Percentiles rank a stretch among this genome's conserved stretches.
Conservation (phyloP, 2,797 vertebrate species). For the Arnoldichthys spilopterus region DNA sequence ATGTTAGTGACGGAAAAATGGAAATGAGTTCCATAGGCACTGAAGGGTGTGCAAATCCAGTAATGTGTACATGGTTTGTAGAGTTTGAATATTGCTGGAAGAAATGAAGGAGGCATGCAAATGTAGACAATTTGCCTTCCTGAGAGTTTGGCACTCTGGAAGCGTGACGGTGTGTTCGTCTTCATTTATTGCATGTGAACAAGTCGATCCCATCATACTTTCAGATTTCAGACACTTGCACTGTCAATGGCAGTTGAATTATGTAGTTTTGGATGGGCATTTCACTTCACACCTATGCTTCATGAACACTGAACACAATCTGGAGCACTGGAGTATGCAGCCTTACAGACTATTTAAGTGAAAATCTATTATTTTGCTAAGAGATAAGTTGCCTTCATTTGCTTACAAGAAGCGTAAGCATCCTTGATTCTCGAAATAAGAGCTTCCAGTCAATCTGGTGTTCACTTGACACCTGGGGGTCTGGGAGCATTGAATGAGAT, state of each 20-base stretch:
- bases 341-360: not conserved
- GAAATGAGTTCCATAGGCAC: not conserved
- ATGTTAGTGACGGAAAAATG: not conserved
- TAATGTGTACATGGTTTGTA: not conserved
- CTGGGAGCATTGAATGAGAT: constrained; percentile 36
- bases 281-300: not conserved
- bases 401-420: not conserved
- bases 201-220: constrained; percentile 10
- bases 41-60: not conserved
- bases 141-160: not conserved
- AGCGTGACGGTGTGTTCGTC: not conserved
- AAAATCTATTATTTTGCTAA: constrained; percentile 9
- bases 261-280: not conserved
- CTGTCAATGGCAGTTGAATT: not conserved
- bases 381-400: not conserved
- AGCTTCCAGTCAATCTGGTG: not conserved
- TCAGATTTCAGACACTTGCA: constrained; percentile 8
- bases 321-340: not conserved
- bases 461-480: not conserved
- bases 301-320: not conserved
- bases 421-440: not conserved
- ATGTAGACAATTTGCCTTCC: constrained; percentile 22
- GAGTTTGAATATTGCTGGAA: constrained; percentile 17
- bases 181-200: not conserved
- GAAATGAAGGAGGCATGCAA: constrained; percentile 22